Percentiles rank a stretch among this genome's conserved stretches.
Evolutionary conservation across 1,140 invertebrate genomes (phyloP).

Genomic region (Drosophila virilis): DNA sequence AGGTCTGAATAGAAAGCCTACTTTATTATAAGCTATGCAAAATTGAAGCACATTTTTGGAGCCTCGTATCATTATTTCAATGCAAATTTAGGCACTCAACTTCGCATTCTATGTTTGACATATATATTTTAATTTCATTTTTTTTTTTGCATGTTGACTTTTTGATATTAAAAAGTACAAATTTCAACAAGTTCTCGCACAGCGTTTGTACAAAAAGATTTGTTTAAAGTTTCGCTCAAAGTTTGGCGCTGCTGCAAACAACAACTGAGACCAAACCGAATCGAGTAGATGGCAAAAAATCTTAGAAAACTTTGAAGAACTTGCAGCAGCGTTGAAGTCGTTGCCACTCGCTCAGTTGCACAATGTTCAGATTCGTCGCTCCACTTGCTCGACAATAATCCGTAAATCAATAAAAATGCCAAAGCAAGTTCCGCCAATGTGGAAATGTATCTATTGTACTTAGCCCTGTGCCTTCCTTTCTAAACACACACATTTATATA

Average conservation of each 20-base stretch:
- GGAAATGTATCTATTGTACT: slow-evolving; percentile 40
- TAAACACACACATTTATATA: background rate
- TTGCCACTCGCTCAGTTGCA: background rate
- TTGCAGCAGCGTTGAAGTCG: background rate
- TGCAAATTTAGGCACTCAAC: slow-evolving; percentile 13
- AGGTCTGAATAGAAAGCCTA: too few species aligned
- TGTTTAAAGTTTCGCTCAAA: slow-evolving; percentile 65
- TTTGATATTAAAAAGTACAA: slow-evolving; percentile 70
- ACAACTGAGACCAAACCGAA: slow-evolving; percentile 48
- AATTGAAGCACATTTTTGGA: slow-evolving; percentile 5
- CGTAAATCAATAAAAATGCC: slow-evolving; percentile 71
- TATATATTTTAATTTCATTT: slow-evolving; percentile 52
- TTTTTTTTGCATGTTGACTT: slow-evolving; percentile 60
- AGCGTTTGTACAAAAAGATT: slow-evolving; percentile 54
- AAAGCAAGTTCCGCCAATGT: slow-evolving; percentile 52
- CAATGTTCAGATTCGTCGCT: slow-evolving; percentile 6
- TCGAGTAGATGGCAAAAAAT: slow-evolving; percentile 23
- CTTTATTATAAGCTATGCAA: too few species aligned
- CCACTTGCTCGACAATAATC: slow-evolving; percentile 55
- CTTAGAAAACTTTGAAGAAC: slow-evolving; percentile 27
- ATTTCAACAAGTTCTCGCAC: slow-evolving; percentile 44
- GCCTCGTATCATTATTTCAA: slow-evolving; percentile 9
- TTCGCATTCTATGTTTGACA: slow-evolving; percentile 14
- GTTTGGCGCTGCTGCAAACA: slow-evolving; percentile 59
- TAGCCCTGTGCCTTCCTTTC: slow-evolving; percentile 1